Evolutionary conservation across 2,113 vertebrate genomes (phyloP).

Genomic region (Oophaga pumilio): DNA sequence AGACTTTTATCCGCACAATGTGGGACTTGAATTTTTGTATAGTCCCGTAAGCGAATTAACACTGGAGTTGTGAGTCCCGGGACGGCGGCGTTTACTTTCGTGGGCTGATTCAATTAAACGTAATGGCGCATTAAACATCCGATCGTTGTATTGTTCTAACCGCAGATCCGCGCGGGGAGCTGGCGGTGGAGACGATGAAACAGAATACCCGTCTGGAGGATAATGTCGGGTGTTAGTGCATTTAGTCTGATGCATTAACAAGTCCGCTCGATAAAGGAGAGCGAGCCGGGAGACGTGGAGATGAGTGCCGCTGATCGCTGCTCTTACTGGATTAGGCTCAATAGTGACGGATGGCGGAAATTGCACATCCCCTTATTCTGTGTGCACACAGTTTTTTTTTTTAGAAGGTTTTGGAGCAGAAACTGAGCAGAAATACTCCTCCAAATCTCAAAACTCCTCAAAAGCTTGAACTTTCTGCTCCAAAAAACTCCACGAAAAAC

Average conservation of each 20-base stretch:
- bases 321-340: background rate
- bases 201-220: background rate
- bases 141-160: constrained; percentile 29
- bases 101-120: constrained; percentile 14
- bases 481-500: too few relatives aligned
- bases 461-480: too few relatives aligned
- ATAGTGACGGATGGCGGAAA: background rate
- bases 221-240: background rate
- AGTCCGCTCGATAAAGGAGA: background rate
- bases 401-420: too few relatives aligned
- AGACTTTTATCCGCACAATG: constrained; percentile 26
- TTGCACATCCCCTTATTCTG: too few relatives aligned
- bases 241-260: constrained; percentile 9
- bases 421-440: too few relatives aligned
- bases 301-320: background rate
- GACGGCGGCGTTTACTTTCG: constrained; percentile 5
- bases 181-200: background rate
- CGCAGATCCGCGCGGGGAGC: constrained; percentile 5
- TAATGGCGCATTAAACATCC: constrained; percentile 26
- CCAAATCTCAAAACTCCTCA: too few relatives aligned
- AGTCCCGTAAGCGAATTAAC: background rate
- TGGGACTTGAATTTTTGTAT: constrained; percentile 19
- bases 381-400: too few relatives aligned
- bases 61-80: constrained; percentile 8
- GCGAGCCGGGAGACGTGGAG: background rate